Evolutionary conservation across 2,797 vertebrate genomes (phyloP).

Genomic region (Semaprochilodus insignis): DNA sequence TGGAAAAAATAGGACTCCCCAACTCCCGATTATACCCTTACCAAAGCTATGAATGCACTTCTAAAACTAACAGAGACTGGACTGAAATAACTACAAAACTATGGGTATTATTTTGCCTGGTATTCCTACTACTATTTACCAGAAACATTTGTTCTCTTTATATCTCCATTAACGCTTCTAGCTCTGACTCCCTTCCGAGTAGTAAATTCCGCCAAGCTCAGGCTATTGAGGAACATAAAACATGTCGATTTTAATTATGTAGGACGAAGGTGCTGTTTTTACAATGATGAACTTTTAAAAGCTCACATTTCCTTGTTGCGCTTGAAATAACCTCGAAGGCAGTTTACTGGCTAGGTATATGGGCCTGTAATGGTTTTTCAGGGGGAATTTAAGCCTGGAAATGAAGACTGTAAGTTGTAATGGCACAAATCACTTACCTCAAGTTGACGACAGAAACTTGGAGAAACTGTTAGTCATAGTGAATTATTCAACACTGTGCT

Average conservation of each 20-base stretch:
- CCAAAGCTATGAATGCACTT: no score
- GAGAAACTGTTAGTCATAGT: not conserved
- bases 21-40: no score
- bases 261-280: not conserved
- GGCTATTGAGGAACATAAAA: not conserved
- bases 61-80: no score
- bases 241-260: not conserved
- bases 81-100: no score
- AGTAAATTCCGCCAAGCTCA: not conserved
- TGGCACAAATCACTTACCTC: not conserved
- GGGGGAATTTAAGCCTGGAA: not conserved
- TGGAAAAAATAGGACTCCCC: no score
- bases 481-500: constrained; percentile 38
- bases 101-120: no score
- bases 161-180: no score
- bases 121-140: no score
- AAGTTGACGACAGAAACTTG: not conserved
- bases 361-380: not conserved
- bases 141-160: no score
- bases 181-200: no score
- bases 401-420: not conserved
- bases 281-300: not conserved
- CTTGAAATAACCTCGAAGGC: not conserved
- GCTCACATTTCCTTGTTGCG: not conserved
- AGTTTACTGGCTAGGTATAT: not conserved